Evolutionary conservation across 2,888 invertebrate genomes (phyloP).

Genomic region (Pristionchus exspectatus): DNA sequence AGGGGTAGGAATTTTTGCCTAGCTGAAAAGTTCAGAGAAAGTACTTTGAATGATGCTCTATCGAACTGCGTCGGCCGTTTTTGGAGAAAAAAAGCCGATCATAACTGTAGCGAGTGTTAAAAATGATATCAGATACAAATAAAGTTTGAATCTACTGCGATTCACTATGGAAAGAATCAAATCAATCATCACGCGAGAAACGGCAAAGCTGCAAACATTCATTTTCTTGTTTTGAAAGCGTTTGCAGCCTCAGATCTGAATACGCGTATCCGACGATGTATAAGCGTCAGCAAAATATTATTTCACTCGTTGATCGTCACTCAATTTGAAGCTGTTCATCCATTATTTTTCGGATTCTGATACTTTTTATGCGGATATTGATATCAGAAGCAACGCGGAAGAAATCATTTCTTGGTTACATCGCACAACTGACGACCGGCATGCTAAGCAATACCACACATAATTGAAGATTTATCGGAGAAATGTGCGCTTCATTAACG

Average conservation of each 20-base stretch:
- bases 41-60: no score
- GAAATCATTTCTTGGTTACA: no score
- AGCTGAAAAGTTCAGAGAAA: no score
- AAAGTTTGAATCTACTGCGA: no score
- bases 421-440: no score
- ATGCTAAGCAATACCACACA: not conserved
- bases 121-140: no score
- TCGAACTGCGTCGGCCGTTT: no score
- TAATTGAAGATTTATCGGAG: not conserved
- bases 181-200: not conserved
- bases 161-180: no score
- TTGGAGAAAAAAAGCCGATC: not conserved
- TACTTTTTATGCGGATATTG: conserved; percentile 21
- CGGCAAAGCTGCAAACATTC: no score
- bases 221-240: no score
- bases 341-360: conserved; percentile 45
- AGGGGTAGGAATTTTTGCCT: no score
- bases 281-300: not conserved
- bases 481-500: not conserved
- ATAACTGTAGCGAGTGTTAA: not conserved
- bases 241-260: no score
- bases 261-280: not conserved
- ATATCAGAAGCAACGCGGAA: conserved; percentile 12
- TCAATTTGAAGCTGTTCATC: not conserved
- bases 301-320: not conserved